phyloP scores from a whole-genome alignment of 2,888 invertebrate species.

The Thereva unica region DNA sequence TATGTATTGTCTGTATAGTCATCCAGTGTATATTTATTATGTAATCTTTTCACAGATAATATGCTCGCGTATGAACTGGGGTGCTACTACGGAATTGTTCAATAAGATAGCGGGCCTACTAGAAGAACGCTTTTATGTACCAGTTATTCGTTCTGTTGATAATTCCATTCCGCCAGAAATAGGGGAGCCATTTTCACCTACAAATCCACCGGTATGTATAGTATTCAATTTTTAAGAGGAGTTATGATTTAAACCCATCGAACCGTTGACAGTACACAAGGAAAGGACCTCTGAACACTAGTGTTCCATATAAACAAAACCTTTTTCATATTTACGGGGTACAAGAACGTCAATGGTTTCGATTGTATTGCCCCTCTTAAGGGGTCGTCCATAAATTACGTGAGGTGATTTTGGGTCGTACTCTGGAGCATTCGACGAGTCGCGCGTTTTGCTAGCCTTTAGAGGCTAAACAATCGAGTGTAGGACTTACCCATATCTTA shows the following conservation, averaged over 20 bases:
- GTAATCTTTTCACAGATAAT: conserved; percentile 66
- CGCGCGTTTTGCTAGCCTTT: no score
- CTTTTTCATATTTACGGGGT: no score
- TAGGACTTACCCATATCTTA: no score
- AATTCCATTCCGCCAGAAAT: conserved; percentile 74
- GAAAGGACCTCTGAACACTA: no score
- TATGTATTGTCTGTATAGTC: conserved; percentile 57
- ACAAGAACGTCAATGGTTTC: no score
- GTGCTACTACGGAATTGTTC: conserved; percentile 57
- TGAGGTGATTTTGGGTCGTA: no score
- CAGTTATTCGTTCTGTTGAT: conserved; percentile 80
- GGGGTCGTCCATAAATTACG: no score
- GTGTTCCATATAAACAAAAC: no score
- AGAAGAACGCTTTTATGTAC: conserved; percentile 82
- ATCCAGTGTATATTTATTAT: conserved; percentile 24
- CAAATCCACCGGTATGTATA: conserved; percentile 66
- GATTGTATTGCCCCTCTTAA: no score
- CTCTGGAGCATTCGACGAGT: no score
- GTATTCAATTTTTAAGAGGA: conserved; percentile 5
- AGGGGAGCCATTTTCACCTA: conserved; percentile 78
- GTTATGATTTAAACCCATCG: neutral
- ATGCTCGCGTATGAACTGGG: conserved; percentile 66
- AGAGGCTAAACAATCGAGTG: no score
- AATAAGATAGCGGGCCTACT: conserved; percentile 67
- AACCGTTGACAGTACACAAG: neutral